Percentiles rank a stretch among this genome's conserved stretches.
Conservation (phyloP, 2,797 vertebrate genomes). For the Simalia tracyae region DNA sequence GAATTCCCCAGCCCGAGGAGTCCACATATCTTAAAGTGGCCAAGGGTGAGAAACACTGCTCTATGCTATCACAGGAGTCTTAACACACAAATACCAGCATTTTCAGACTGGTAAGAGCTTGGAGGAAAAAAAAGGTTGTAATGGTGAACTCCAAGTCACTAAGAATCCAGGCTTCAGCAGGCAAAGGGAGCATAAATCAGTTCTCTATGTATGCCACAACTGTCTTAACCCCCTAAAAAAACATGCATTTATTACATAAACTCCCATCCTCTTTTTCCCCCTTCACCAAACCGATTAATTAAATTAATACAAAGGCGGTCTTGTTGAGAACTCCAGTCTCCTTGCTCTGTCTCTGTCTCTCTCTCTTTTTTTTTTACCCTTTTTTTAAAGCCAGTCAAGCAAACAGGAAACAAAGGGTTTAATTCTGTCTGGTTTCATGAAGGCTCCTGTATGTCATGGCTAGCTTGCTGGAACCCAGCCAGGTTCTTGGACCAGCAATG, state of each 20-base stretch:
- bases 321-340: slow-evolving; percentile 71
- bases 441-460: slow-evolving; percentile 67
- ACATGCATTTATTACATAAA: slow-evolving; percentile 69
- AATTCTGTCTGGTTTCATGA: slow-evolving; percentile 71
- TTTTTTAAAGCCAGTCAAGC: slow-evolving; percentile 41
- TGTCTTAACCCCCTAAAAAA: slow-evolving; percentile 45
- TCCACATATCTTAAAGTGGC: no score
- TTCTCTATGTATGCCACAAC: background rate
- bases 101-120: slow-evolving; percentile 32
- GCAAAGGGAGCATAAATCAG: background rate
- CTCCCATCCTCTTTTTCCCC: slow-evolving; percentile 65
- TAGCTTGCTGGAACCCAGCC: slow-evolving; percentile 54
- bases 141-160: slow-evolving; percentile 27
- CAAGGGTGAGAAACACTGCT: no score
- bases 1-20: no score
- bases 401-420: slow-evolving; percentile 78
- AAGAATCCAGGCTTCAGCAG: background rate
- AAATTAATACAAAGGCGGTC: slow-evolving; percentile 79
- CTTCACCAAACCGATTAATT: slow-evolving; percentile 72
- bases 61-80: background rate
- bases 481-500: slow-evolving; percentile 51
- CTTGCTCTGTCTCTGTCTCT: slow-evolving; percentile 49
- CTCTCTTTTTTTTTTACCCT: slow-evolving; percentile 51
- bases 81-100: background rate
- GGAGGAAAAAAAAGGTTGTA: slow-evolving; percentile 17